Percentiles rank a stretch among this genome's conserved stretches.
Conservation (phyloP, 1,140 invertebrate genomes). For the Panulirus ornatus region DNA sequence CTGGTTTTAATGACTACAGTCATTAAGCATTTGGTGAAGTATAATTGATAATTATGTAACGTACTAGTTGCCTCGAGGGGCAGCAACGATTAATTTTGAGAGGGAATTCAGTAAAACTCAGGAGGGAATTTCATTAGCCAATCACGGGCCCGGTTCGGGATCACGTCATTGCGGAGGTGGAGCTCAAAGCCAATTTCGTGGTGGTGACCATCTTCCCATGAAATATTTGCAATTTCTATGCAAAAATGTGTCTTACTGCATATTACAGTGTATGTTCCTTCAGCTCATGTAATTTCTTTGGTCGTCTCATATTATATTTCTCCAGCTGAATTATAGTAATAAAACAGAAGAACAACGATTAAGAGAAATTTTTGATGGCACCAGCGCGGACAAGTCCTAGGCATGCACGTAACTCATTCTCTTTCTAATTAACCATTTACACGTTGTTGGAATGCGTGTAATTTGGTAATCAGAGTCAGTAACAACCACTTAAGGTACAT, state of each 20-base stretch:
- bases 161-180: neutral
- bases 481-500: slow-evolving; percentile 50
- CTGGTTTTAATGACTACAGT: neutral
- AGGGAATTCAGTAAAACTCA: neutral
- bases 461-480: slow-evolving; percentile 58
- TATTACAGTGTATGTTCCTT: neutral
- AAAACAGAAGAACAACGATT: neutral
- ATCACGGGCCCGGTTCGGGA: neutral
- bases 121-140: slow-evolving; percentile 1
- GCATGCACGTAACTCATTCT: slow-evolving; percentile 28
- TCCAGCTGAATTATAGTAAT: neutral
- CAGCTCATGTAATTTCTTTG: neutral
- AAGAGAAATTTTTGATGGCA: slow-evolving; percentile 8
- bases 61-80: neutral
- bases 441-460: slow-evolving; percentile 57
- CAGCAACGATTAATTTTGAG: neutral
- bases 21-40: too few relatives aligned
- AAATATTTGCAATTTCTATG: neutral
- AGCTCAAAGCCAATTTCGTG: neutral
- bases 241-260: neutral
- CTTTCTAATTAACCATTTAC: slow-evolving; percentile 57
- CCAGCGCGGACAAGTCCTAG: neutral
- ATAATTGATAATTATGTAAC: neutral
- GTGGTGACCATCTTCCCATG: neutral
- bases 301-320: neutral